These are phyloP conservation scores for Drosophila kepulauana DNA, from an alignment of 1,140 invertebrate species.

Conservation along the genomic window DNA sequence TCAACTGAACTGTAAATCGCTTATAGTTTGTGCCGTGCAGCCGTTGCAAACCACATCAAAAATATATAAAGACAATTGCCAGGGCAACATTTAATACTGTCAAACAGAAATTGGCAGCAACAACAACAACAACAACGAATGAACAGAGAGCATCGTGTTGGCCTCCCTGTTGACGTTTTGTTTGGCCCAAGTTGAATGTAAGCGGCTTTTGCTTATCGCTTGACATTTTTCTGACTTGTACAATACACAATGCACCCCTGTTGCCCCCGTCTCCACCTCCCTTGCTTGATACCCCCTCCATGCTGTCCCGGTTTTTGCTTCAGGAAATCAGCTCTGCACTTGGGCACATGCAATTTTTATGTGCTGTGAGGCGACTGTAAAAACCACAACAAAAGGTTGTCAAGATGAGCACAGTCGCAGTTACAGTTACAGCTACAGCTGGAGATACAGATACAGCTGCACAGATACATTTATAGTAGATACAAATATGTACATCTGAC, in stretches of 20 bases:
- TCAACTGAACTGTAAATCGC: conserved; percentile 43
- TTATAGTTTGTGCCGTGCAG: conserved; percentile 34
- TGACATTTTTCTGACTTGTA: conserved; percentile 64
- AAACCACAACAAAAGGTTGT: conserved; percentile 52
- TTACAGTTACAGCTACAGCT: conserved; percentile 3
- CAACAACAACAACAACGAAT: not conserved
- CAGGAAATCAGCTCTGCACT: conserved; percentile 25
- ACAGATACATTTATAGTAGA: not conserved
- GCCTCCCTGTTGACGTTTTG: conserved; percentile 28
- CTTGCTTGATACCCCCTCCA: not conserved
- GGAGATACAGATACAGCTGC: not conserved
- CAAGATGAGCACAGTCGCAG: conserved; percentile 30
- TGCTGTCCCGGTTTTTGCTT: not conserved
- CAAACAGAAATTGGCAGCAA: conserved; percentile 53
- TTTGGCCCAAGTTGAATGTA: conserved; percentile 49
- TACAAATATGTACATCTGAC: not conserved
- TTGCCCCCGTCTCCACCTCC: not conserved
- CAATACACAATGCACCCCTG: conserved; percentile 20
- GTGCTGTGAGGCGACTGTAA: conserved; percentile 37
- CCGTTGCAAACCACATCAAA: conserved; percentile 41
- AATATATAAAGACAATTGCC: conserved; percentile 47
- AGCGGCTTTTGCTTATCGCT: conserved; percentile 67
- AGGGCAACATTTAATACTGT: conserved; percentile 53
- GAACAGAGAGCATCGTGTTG: not conserved
- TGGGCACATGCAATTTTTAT: conserved; percentile 50